phyloP scores from a whole-genome alignment of 1,140 invertebrate genomes.

The Caenorhabditis remanei region DNA sequence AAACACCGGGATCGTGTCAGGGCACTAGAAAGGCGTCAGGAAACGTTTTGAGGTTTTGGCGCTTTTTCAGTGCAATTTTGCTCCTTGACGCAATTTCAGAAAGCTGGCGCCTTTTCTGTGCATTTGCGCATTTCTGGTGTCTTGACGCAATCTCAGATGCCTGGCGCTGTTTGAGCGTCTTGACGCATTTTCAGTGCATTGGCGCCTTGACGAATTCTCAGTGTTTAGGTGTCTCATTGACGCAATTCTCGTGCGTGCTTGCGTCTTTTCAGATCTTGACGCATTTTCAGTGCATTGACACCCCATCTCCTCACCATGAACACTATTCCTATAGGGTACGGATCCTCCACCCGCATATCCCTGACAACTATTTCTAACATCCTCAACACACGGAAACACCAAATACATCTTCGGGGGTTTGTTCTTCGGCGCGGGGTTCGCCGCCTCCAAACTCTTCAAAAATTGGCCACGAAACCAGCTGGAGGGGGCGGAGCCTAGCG shows the following conservation, averaged over 20 bases:
- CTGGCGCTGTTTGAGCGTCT: no score
- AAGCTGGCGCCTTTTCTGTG: no score
- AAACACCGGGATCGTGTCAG: no score
- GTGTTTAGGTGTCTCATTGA: no score
- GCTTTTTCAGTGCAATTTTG: not conserved
- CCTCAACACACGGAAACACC: constrained; percentile 84
- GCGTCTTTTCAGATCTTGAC: no score
- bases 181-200: not conserved
- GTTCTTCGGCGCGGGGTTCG: not conserved
- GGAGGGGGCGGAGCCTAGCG: not conserved
- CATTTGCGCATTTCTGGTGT: not conserved
- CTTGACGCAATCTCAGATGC: no score
- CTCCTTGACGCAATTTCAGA: no score
- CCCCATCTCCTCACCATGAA: not conserved
- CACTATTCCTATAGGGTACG: constrained; percentile 86
- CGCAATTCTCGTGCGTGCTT: no score
- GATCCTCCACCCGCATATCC: constrained; percentile 87
- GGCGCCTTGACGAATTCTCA: no score
- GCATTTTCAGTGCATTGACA: not conserved
- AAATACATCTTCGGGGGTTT: constrained; percentile 64
- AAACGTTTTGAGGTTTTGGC: not conserved
- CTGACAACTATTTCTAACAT: constrained; percentile 88
- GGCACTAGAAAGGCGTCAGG: no score
- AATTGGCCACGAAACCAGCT: constrained; percentile 58
- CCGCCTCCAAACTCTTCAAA: constrained; percentile 16